Evolutionary conservation across 2,797 vertebrate species (phyloP), one percentile per base, ranked within the genome.

Genomic region (Perdix hodgsoniae): DNA sequence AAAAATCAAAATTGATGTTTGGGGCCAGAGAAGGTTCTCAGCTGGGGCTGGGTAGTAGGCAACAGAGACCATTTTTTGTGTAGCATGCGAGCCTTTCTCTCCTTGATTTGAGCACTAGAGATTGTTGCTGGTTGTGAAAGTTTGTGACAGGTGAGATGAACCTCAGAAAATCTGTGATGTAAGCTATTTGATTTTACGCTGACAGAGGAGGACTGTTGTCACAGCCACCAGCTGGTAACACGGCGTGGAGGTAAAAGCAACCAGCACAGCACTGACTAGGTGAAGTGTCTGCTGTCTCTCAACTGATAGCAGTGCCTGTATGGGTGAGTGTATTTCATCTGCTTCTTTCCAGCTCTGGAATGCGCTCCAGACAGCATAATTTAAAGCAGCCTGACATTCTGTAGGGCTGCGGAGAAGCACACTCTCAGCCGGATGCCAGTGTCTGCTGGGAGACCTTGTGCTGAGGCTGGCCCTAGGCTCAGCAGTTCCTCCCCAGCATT

Each of bases 121-220:
- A 3, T 37, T 22, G 39, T 35, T 73, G 21, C n/a, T 22, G 21
- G 14, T 13, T 5, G 23, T 27, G 18, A 52, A 83, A 85, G 19
- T 9, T 5, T 0, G 0, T 1, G 0, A 2, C 1, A 14, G 29
- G 40, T 31, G 57, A 40, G 70, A 49, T n/a, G 31, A 8, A 35
- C 10, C 9, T 71, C 1, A 0, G 35, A 52, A 80, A 64, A 69
- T 26, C 52, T n/a, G 33, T 77, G 45, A 29, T 65, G 49, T 72
- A 35, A 83, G 54, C 52, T 42, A 9, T 88, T 81, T 78, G 83
- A 56, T 71, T 83, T 91, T 74, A 49, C 9, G 5, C 40, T 50
- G 72, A 57, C 54, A 8, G 40, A 73, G 40, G n/a, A 74, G 60
- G 17, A 5, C 19, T 50, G 3, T 71, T 59, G 39, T 66, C 60